Base-by-base conservation (phyloP, 2,888 invertebrate genomes). In the Leucoma salicis region DNA sequence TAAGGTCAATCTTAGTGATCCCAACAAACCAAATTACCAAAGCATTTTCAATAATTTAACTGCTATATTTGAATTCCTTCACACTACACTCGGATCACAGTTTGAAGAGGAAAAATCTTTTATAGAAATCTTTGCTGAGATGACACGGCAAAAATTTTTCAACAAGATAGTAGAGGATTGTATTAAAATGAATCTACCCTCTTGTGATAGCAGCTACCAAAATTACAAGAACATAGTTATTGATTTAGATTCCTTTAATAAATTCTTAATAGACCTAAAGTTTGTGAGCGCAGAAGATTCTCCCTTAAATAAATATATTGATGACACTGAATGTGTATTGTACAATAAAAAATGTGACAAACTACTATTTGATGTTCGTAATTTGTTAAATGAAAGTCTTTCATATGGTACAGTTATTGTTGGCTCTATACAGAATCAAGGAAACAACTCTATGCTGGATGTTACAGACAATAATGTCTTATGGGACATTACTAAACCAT, bases 321-420 rank as follows among this genome's bases (percentile, higher is more conserved):
- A 81, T 59, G 76, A 89, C 16, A 82, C 85, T 1, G 85, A 88
- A 64, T 79, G 79, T 62, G 78, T 90, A 0, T 57, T 90, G 13
- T 90, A 88, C 39, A 78, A 86, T 39, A 89, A 88, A 38, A 88
- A 87, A 59, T 90, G 87, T 73, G 79, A 85, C 49, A 89, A 85
- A 53, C 50, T 90, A 3, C 59, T 90, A 0, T 73, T 70, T 1
- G 83, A 84, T 63, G 72, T 86, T 2, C 74, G 87, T 18, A 66
- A 49, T 10, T 50, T 88, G 25, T 57, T 89, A 0, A 72, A 74
- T 8, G 74, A 84, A 28, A 87, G 86, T 55, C 53, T 90, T 4
- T 78, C 84, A 1, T 73, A 74, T 51, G 80, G 80, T 1, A 83
- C 76, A 11, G 55, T 80, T 16, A 52, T 57, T 12, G 86, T 88